Percentiles rank a stretch among this genome's conserved stretches.
These are phyloP conservation scores for Tribolium castaneum DNA, from an alignment of 1,140 invertebrate genomes.

Conservation along the genomic window DNA sequence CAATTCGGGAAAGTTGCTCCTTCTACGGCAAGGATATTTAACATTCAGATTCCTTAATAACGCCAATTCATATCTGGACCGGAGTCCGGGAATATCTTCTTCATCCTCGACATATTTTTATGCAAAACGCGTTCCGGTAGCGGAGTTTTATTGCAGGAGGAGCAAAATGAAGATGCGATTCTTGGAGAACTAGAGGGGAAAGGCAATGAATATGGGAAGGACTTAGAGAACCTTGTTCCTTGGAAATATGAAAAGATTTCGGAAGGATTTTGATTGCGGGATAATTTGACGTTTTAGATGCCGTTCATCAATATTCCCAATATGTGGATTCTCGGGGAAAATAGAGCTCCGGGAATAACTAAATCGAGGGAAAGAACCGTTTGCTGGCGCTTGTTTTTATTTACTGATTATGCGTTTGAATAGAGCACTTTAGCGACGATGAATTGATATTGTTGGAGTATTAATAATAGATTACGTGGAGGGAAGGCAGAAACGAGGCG, in stretches of 20 bases:
- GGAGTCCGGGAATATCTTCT: conserved; percentile 48
- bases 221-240: conserved; percentile 49
- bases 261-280: conserved; percentile 60
- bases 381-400: neutral
- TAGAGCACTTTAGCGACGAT: conserved; percentile 24
- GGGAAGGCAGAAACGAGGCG: conserved; percentile 17
- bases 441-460: conserved; percentile 45
- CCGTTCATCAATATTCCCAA: conserved; percentile 58
- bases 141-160: conserved; percentile 61
- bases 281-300: conserved; percentile 60
- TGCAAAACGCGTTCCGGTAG: conserved; percentile 62
- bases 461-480: conserved; percentile 55
- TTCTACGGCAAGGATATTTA: conserved; percentile 49
- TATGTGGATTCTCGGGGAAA: neutral
- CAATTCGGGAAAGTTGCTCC: conserved; percentile 30
- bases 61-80: conserved; percentile 61
- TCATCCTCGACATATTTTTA: conserved; percentile 62
- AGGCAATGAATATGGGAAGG: conserved; percentile 52
- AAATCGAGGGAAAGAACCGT: neutral
- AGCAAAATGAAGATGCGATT: conserved; percentile 60
- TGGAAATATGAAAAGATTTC: conserved; percentile 57
- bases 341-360: neutral
- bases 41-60: conserved; percentile 61
- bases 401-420: conserved; percentile 13
- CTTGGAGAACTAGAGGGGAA: conserved; percentile 39